Base-by-base conservation (phyloP, 92 coral and sea anemone species). In the Zoanthus sansibaricus region DNA sequence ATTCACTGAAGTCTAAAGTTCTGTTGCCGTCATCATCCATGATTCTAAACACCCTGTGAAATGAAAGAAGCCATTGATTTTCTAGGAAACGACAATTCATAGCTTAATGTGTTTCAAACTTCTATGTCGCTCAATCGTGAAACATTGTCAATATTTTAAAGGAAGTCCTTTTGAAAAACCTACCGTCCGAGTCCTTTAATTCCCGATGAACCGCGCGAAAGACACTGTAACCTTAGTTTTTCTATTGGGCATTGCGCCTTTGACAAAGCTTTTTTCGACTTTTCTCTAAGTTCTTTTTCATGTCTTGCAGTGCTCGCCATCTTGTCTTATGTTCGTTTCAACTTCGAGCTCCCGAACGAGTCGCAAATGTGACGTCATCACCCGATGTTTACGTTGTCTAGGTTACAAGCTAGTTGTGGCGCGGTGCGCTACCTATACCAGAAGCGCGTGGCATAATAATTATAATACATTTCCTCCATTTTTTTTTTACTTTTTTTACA, bases 161-260 rank as follows among this genome's bases (percentile, higher is more conserved):
- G 69, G 69, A 58, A 5, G 69, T 62, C 30, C 32, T 17, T 62
- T 5, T 2, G 3, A 30, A 31, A 69, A 66, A 83, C 75, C 49
- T 82, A 97, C 99, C 99, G 92, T 64, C 99, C 99, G 54, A 97
- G 92, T 3, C 99, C 99, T 91, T 97, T 95, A 56, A 97, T 97
- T 32, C 99, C 99, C 17, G 97, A 90, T 20, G 99, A 95, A 88
- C 99, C 99, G 25, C 99, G 94, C 69, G 97, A 91, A 25, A 97
- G 84, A 82, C 99, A 97, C 33, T 88, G 92, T 42, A 97, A 90
- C 70, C 99, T 86, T 48, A 97, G 79, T 72, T 87, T 91, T 89
- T 97, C 99, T 37, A 97, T 67, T 0, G 99, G 99, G 66, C 94
- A 93, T 45, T 87, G 90, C 14, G 92, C 55, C 77, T 76, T 76